A percentile compares a stretch with the other conserved stretches of the same genome.
Evolutionary conservation across 2,888 invertebrate species (phyloP).

Genomic region (Sussaba pulchella): DNA sequence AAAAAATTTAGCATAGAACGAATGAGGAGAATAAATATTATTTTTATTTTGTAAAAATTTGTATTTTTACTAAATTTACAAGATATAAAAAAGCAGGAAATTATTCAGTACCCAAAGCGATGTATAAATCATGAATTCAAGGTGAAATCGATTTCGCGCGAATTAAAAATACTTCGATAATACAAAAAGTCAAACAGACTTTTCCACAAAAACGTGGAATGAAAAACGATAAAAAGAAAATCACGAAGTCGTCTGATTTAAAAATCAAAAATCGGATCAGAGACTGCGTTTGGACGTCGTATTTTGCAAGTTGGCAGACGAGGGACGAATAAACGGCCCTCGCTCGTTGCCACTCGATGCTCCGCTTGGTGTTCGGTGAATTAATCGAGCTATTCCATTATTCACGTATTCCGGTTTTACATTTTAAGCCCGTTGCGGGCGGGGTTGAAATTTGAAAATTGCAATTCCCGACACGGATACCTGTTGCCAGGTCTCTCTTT

Average conservation of each 20-base stretch:
- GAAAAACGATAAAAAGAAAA: not conserved
- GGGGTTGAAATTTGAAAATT: constrained; percentile 13
- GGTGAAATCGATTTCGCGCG: too few relatives aligned
- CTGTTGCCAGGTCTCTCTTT: not conserved
- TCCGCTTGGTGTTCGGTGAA: constrained; percentile 45
- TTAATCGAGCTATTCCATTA: constrained; percentile 58
- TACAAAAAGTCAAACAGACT: too few relatives aligned
- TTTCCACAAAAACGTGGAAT: too few relatives aligned
- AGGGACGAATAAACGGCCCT: constrained; percentile 24
- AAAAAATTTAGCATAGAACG: too few relatives aligned
- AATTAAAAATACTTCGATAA: too few relatives aligned
- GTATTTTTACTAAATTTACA: too few relatives aligned
- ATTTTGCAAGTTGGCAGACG: not conserved
- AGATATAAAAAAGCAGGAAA: too few relatives aligned
- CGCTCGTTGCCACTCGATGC: constrained; percentile 15
- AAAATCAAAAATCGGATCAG: constrained; percentile 3
- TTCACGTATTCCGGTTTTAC: constrained; percentile 40
- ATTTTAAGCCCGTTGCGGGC: constrained; percentile 34
- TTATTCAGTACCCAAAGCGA: too few relatives aligned
- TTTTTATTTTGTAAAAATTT: too few relatives aligned
- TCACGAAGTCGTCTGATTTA: not conserved
- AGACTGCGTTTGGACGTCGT: not conserved
- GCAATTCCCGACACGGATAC: not conserved
- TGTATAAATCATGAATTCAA: too few relatives aligned
- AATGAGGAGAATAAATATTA: too few relatives aligned